Evolutionary conservation across 1,140 invertebrate genomes (phyloP).

Genomic region (Brevipalpus yothersi): DNA sequence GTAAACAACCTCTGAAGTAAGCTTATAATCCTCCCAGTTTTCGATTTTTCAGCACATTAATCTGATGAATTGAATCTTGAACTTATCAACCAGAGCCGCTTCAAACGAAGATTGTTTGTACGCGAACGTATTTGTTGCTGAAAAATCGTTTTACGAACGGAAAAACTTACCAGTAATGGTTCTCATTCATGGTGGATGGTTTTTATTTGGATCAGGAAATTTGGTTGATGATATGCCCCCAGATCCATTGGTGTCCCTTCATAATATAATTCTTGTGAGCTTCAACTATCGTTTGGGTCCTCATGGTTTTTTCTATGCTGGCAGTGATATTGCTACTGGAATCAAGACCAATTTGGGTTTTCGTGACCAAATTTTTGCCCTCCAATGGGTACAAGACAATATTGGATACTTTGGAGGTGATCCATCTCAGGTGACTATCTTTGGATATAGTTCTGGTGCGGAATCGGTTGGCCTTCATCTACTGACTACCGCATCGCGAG

Average conservation of each 20-base stretch:
- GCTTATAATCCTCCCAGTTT: background rate
- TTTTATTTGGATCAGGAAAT: conserved; percentile 32
- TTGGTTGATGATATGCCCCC: conserved; percentile 23
- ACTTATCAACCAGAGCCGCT: conserved; percentile 10
- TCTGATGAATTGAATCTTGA: conserved; percentile 10
- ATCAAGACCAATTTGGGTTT: conserved; percentile 21
- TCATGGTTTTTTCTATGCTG: conserved; percentile 25
- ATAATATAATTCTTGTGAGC: conserved; percentile 42
- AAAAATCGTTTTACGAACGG: background rate
- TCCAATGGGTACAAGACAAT: conserved; percentile 27
- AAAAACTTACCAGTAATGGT: conserved; percentile 24
- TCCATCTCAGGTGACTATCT: conserved; percentile 28
- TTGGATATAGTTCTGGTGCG: conserved; percentile 35
- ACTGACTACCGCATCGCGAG: conserved; percentile 20
- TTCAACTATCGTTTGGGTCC: conserved; percentile 55
- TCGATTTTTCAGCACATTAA: background rate
- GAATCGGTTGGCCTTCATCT: conserved; percentile 30
- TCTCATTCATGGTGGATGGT: conserved; percentile 31
- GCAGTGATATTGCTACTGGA: conserved; percentile 14
- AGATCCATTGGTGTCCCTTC: conserved; percentile 8
- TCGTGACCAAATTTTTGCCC: conserved; percentile 28
- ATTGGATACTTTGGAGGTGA: conserved; percentile 31
- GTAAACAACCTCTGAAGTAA: background rate
- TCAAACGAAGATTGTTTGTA: conserved; percentile 43
- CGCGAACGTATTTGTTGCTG: conserved; percentile 35